These are phyloP conservation scores for Axea sp. DNA, from an alignment of 2,888 invertebrate species.

Conservation along the genomic window DNA sequence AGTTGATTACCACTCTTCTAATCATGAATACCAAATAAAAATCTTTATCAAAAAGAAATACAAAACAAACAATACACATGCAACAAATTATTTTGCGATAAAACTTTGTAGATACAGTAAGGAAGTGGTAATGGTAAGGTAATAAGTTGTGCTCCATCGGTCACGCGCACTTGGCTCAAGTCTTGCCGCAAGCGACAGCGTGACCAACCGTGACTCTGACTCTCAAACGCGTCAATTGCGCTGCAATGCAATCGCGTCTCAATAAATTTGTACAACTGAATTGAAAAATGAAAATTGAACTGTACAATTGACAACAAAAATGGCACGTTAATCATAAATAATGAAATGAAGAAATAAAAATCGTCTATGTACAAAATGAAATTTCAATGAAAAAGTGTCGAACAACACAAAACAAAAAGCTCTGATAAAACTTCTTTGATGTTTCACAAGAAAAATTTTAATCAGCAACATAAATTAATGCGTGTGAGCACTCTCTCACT, in stretches of 20 bases:
- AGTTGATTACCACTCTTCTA: constrained; percentile 63
- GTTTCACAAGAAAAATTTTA: constrained; percentile 6
- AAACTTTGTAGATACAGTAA: constrained; percentile 63
- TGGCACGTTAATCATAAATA: too few relatives aligned
- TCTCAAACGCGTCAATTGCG: not conserved
- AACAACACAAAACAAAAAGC: constrained; percentile 33
- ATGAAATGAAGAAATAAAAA: constrained; percentile 1
- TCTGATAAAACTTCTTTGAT: not conserved
- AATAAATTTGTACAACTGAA: constrained; percentile 7
- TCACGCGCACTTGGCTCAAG: constrained; percentile 16
- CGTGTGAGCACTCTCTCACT: constrained; percentile 70
- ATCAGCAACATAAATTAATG: constrained; percentile 22
- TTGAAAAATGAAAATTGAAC: constrained; percentile 37
- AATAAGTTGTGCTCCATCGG: constrained; percentile 63
- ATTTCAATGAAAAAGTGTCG: not conserved
- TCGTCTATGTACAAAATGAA: constrained; percentile 4
- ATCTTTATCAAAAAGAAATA: constrained; percentile 65
- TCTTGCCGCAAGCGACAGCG: too few relatives aligned
- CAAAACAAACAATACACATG: constrained; percentile 74
- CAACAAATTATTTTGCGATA: constrained; percentile 63
- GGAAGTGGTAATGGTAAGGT: constrained; percentile 72
- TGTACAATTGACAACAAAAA: constrained; percentile 3
- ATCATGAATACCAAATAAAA: constrained; percentile 64
- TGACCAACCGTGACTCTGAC: not conserved
- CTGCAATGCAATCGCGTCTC: constrained; percentile 6